Evolutionary conservation across 2,113 vertebrate genomes (phyloP), one percentile per base, ranked within the genome.

Genomic region (Tamias sibiricus): DNA sequence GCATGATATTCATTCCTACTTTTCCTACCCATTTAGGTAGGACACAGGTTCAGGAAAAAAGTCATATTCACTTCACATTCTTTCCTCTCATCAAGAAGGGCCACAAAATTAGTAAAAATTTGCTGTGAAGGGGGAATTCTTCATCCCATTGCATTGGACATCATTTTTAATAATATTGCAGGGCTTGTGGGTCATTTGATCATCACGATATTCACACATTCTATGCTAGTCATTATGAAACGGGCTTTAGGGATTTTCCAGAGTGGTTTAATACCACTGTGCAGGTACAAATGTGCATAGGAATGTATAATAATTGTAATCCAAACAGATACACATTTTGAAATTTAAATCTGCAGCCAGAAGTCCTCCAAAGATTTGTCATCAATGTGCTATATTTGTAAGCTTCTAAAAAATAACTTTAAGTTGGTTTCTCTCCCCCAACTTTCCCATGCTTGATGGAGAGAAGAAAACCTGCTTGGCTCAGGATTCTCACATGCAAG

Each of bases 311-410:
- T 91, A 95, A 96, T 68, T 88, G 71, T 74, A 97, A 98, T 98
- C 76, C 95, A 98, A 98, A 93, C 20, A 97, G 86, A 79, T 59
- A 95, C 40, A 90, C 13, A 62, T 87, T 97, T 97, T 93, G 76
- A 97, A 88, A 40, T 96, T 94, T 98, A 96, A 98, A 95, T 71
- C 74, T 96, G 28, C 22, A 98, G n/a, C 93, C 82, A 93, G 74
- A 57, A 97, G 92, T n/a, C 95, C 81, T 95, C 93, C 74, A 77
- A 97, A 98, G 83, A 96, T 96, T 97, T 94, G 92, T 96, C 95
- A 95, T 74, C 94, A 97, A 91, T 54, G 37, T 35, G 13, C 0
- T 20, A 30, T 90, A 79, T 91, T 93, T 74, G 42, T 95, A 90
- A 84, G 54, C 54, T 75, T 79, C 24, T 97, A 72, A 84, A 94